Base-by-base conservation (phyloP, 2,888 invertebrate genomes). In the Diloba caeruleocephala region DNA sequence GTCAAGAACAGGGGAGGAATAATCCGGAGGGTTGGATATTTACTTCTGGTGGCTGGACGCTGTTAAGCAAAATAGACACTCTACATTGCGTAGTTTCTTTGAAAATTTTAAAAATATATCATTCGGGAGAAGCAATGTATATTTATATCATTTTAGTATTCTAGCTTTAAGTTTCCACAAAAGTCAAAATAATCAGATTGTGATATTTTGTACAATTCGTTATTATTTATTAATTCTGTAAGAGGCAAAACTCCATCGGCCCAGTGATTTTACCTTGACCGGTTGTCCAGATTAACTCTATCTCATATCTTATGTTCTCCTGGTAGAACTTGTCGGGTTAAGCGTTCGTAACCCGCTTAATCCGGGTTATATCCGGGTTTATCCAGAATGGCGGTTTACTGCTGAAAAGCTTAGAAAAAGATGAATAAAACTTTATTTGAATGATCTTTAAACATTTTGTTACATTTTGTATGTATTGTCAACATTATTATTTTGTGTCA, bases 281-380 rank as follows among this genome's bases (percentile, higher is more conserved):
- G 72, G 65, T 61, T 68, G 50, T 52, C 13, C 76, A 87, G 90
- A 88, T 89, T 89, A 90, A 76, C 65, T 51, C 67, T 62, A 76
- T 67, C 74, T 71, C 59, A 1, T 3, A 13, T 1, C 44, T 62
- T 81, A 87, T 94, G 89, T 7, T 55, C n/a, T 59, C 92, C 89
- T 92, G 72, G 90, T 93, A 84, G 49, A 71, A 74, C 79, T 78
- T 83, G 85, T 81, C 87, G 85, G 88, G 85, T 87, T 88, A 91
- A 89, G 88, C 93, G 81, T 86, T 86, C 85, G 88, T 88, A 89
- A 80, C 82, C 73, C 78, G 73, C 79, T 85, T 79, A 89, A 79
- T 80, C 87, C 81, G 86, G 85, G 71, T 89, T 85, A 87, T 85
- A 87, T 85, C 87, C 85, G 81, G 79, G 76, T 67, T 66, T 61